Base-by-base conservation (phyloP, 2,113 vertebrate genomes). In the Neofelis nebulosa region DNA sequence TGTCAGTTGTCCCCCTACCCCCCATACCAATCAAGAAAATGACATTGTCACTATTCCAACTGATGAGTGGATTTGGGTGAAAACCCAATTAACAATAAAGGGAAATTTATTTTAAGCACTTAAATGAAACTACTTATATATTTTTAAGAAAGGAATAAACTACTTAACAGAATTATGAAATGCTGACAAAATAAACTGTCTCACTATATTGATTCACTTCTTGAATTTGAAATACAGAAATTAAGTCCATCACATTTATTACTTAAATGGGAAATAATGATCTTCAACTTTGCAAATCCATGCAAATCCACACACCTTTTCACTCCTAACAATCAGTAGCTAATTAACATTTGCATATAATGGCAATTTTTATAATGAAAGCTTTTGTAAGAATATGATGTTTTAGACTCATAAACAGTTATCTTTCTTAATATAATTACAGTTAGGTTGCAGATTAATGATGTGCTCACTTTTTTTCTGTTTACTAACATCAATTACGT, bases 151-250 rank as follows among this genome's bases (percentile, higher is more conserved):
- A 76, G 36, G 89, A 82, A 78, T 71, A n/a, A 79, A 85, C 13
- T 61, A 15, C 18, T 57, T 84, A 89, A 65, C 91, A 71, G 12
- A 38, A 81, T 65, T 83, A 33, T 63, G 52, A 94, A 91, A 95
- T 61, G 4, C 14, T 82, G n/a, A 41, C 36, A 71, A 89, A 89
- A 88, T n/a, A 55, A 94, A 31, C 16, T 91, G 7, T 4, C 45
- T 85, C 14, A 25, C 27, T 69, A 63, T 6, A 50, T 45, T 96
- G 13, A 71, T 76, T 96, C 16, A 71, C 69, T 88, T 69, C 14
- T 85, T 78, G 50, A 66, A 55, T 45, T 61, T 94, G 52, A 97
- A 86, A 61, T 76, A 36, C 9, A 84, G n/a, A 90, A 86, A 83
- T 92, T 92, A 45, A 92, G 31, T 76, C 50, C 81, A 93, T 89